Evolutionary conservation across 2,797 vertebrate genomes (phyloP).

Genomic region (Florisuga fusca): DNA sequence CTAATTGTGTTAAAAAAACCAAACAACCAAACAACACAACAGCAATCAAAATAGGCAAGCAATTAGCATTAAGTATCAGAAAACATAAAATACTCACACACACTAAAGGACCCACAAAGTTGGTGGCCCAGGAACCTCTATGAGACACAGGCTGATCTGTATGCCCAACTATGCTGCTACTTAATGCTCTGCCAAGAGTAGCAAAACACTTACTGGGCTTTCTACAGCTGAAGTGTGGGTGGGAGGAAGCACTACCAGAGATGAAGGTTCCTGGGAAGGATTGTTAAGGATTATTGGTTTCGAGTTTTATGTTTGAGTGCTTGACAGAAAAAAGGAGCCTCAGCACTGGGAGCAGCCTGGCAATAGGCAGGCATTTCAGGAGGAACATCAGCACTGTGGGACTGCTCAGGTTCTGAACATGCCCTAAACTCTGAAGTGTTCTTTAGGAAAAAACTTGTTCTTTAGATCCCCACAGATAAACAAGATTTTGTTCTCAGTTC

Average conservation of each 20-base stretch:
- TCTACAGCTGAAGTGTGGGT: neutral
- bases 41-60: neutral
- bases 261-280: neutral
- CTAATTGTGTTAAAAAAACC: neutral
- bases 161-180: rapidly evolving
- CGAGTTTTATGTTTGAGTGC: neutral
- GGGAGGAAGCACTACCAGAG: neutral
- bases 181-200: rapidly evolving
- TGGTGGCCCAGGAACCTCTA: rapidly evolving
- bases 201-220: rapidly evolving
- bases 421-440: rapidly evolving
- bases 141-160: rapidly evolving
- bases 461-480: neutral
- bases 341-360: neutral
- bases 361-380: neutral
- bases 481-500: neutral
- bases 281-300: neutral
- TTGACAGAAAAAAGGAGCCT: neutral
- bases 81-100: neutral
- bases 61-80: neutral
- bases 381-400: neutral
- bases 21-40: neutral
- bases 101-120: neutral
- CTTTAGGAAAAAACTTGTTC: neutral
- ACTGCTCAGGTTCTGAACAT: neutral